phyloP scores from a whole-genome alignment of 1,140 invertebrate genomes.

The Calliphora vicina region DNA sequence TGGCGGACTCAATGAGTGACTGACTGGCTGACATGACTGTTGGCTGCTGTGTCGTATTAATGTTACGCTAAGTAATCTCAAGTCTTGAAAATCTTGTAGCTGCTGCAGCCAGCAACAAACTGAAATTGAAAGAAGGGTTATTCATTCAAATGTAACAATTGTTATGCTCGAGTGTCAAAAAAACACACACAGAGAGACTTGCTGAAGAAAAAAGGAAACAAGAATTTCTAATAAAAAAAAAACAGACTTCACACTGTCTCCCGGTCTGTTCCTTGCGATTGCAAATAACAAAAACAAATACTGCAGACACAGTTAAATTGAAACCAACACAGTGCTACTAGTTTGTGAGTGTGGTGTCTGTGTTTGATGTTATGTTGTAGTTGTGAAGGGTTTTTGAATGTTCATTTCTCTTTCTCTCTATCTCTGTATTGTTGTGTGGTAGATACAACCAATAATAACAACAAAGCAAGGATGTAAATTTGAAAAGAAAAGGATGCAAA shows the following conservation, averaged over 20 bases:
- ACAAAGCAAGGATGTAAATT: background rate
- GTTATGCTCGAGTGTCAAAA: background rate
- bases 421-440: background rate
- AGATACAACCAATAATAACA: background rate
- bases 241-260: background rate
- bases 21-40: background rate
- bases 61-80: background rate
- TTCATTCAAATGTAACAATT: conserved; percentile 14
- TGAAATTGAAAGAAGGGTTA: background rate
- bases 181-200: background rate
- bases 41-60: background rate
- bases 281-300: background rate
- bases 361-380: background rate
- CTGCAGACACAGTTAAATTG: background rate
- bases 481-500: conserved; percentile 7
- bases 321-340: background rate
- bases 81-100: background rate
- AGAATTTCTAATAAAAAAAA: background rate
- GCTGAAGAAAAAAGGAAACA: background rate
- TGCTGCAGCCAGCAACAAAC: background rate
- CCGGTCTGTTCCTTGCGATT: no score
- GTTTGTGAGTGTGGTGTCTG: background rate
- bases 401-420: no score
- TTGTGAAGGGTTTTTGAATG: background rate
- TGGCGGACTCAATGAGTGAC: background rate